Evolutionary conservation across 2,888 invertebrate genomes (phyloP).

Genomic region (Pegoplata infirma): DNA sequence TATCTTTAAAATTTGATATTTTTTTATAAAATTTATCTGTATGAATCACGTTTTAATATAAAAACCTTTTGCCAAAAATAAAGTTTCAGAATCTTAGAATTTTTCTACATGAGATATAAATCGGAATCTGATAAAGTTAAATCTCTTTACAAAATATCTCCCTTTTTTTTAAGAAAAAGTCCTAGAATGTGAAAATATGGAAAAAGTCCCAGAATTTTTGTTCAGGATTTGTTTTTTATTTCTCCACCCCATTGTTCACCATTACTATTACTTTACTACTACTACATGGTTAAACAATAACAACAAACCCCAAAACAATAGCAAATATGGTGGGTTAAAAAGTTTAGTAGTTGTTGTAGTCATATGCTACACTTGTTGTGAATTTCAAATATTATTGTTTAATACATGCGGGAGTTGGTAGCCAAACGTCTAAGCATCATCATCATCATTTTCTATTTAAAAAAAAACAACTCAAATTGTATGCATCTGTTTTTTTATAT

Average conservation of each 20-base stretch:
- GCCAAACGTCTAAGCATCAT: constrained; percentile 50
- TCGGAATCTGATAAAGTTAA: too few species aligned
- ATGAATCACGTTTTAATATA: too few species aligned
- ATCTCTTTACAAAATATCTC: too few species aligned
- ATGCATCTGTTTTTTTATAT: constrained; percentile 31
- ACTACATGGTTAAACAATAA: constrained; percentile 26
- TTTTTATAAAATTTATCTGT: too few species aligned
- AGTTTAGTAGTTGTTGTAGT: constrained; percentile 17
- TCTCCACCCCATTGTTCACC: background rate
- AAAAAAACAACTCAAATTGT: constrained; percentile 15
- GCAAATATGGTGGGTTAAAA: background rate
- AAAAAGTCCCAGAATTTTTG: too few species aligned
- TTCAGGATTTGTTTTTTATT: too few species aligned
- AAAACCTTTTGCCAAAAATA: too few species aligned
- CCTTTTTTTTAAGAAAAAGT: background rate
- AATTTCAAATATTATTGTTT: constrained; percentile 56
- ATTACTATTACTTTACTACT: constrained; percentile 31
- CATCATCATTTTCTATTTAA: constrained; percentile 13
- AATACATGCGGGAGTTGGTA: constrained; percentile 61
- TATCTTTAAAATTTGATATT: too few species aligned
- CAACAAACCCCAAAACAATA: constrained; percentile 14
- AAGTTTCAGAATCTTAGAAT: too few species aligned
- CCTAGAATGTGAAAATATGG: too few species aligned
- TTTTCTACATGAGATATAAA: too few species aligned
- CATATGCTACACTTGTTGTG: constrained; percentile 60